Evolutionary conservation across 2,113 vertebrate genomes (phyloP).

Genomic region (Puffinus mauretanicus): DNA sequence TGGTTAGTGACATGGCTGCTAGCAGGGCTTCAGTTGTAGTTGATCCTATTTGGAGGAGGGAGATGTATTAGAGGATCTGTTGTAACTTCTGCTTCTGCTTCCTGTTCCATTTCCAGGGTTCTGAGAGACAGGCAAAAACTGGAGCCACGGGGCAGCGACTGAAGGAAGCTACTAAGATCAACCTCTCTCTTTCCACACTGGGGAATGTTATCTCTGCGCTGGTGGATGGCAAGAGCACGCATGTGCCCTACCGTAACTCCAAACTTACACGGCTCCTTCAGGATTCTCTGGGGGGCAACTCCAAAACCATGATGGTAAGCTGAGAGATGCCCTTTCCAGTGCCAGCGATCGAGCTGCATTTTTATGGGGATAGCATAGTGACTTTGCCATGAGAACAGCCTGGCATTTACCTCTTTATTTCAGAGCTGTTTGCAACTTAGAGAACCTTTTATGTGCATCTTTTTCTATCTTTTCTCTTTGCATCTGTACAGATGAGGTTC

Average conservation of each 20-base stretch:
- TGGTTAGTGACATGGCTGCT: neutral
- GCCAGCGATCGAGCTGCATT: neutral
- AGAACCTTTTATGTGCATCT: neutral
- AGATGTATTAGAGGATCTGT: neutral
- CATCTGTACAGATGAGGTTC: neutral
- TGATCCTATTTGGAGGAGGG: neutral
- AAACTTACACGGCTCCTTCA: constrained; percentile 95
- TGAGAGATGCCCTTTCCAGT: neutral
- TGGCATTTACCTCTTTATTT: neutral
- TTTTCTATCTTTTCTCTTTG: neutral
- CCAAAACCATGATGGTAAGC: constrained; percentile 99
- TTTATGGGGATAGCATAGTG: neutral
- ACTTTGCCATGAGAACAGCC: neutral
- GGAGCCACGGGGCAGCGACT: constrained; percentile 96
- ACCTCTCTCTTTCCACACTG: constrained; percentile 94
- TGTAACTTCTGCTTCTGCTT: neutral
- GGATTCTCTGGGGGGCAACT: constrained; percentile 97
- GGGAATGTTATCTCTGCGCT: constrained; percentile 98
- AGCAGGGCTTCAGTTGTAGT: neutral
- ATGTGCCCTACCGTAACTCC: constrained; percentile 97
- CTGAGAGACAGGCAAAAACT: constrained; percentile 96
- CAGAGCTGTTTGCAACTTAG: neutral
- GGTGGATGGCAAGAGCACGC: constrained; percentile 98
- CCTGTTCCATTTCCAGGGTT: constrained; percentile 78
- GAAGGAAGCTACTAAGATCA: constrained; percentile 98